phyloP scores from a whole-genome alignment of 2,888 invertebrate genomes.

The Parnassius smintheus region DNA sequence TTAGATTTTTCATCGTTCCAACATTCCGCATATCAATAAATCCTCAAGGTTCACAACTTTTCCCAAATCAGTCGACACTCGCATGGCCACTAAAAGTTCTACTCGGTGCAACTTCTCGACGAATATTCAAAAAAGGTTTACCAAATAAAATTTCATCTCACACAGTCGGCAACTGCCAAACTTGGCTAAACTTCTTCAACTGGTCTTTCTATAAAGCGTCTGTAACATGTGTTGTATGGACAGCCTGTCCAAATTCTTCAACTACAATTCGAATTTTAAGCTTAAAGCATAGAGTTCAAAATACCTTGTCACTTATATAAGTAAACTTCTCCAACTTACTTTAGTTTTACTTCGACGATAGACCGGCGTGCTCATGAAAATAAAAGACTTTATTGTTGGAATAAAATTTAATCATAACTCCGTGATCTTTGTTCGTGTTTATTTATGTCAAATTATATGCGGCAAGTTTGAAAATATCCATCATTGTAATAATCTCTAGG shows the following conservation, averaged over 20 bases:
- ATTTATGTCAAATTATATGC: constrained; percentile 29
- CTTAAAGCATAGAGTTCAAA: constrained; percentile 30
- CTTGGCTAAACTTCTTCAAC: constrained; percentile 52
- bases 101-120: constrained; percentile 39
- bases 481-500: constrained; percentile 38
- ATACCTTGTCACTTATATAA: constrained; percentile 25
- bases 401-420: constrained; percentile 37
- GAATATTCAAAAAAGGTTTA: constrained; percentile 62
- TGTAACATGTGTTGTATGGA: constrained; percentile 74
- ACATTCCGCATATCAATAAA: constrained; percentile 30
- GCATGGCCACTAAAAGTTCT: constrained; percentile 33
- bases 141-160: constrained; percentile 68
- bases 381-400: constrained; percentile 49
- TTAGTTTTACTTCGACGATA: constrained; percentile 60
- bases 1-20: constrained; percentile 29
- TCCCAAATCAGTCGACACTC: constrained; percentile 29
- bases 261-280: constrained; percentile 42
- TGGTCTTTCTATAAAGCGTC: constrained; percentile 51
- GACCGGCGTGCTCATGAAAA: constrained; percentile 64
- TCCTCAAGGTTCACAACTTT: constrained; percentile 20
- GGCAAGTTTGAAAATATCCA: constrained; percentile 38
- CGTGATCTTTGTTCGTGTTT: constrained; percentile 30
- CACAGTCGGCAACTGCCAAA: constrained; percentile 53
- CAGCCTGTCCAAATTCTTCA: constrained; percentile 45
- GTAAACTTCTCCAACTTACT: constrained; percentile 42